Evolutionary conservation across 1,140 invertebrate species (phyloP).

Genomic region (Aphidius ervi): DNA sequence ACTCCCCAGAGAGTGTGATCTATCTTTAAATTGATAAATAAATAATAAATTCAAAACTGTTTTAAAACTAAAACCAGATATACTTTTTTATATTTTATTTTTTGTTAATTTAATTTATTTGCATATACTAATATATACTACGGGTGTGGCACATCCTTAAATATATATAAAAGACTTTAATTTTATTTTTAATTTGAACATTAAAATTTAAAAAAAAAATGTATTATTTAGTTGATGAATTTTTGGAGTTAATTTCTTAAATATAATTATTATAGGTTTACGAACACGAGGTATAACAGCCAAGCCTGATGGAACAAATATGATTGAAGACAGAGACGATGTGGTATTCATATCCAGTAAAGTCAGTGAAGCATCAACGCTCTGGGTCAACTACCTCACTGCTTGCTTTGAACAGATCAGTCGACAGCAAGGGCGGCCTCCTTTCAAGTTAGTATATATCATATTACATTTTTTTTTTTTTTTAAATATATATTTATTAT

Average conservation of each 20-base stretch:
- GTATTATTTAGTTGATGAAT: no score
- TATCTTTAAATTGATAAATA: no score
- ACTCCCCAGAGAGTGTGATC: no score
- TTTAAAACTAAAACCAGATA: no score
- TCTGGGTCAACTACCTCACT: slow-evolving; percentile 77
- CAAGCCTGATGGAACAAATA: slow-evolving; percentile 29
- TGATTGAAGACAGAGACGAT: slow-evolving; percentile 56
- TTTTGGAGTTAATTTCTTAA: slow-evolving; percentile 8
- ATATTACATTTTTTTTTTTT: slow-evolving; percentile 22
- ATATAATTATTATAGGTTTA: slow-evolving; percentile 38
- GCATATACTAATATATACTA: no score
- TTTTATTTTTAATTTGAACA: no score
- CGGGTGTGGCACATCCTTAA: no score
- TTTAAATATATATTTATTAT: slow-evolving; percentile 4
- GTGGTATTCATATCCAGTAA: slow-evolving; percentile 74
- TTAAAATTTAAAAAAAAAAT: no score
- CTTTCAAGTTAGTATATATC: slow-evolving; percentile 60
- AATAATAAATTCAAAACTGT: no score
- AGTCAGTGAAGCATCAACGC: slow-evolving; percentile 66
- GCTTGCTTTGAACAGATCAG: slow-evolving; percentile 78
- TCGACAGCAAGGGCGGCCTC: slow-evolving; percentile 67
- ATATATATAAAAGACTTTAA: no score
- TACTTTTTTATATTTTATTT: no score
- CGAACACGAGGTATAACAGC: slow-evolving; percentile 28
- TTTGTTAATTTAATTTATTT: no score